phyloP scores from a whole-genome alignment of 2,797 vertebrate species.

The Thaleichthys pacificus region DNA sequence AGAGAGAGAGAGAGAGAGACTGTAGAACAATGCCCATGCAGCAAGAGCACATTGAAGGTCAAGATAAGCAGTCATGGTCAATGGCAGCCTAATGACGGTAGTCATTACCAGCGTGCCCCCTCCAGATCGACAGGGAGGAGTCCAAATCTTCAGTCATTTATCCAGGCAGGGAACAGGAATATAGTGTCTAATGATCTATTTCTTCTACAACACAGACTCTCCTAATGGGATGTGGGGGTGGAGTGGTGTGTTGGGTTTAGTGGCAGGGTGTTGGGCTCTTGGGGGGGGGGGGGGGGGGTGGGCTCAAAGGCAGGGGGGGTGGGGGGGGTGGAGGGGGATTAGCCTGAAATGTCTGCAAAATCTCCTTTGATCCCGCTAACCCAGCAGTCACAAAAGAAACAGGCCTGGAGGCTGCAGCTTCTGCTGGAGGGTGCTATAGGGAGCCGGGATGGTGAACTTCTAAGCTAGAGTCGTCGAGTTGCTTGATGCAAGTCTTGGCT shows the following conservation, averaged over 20 bases:
- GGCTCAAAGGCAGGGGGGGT: too few relatives aligned
- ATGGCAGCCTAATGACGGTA: slow-evolving; percentile 56
- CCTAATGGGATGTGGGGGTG: too few relatives aligned
- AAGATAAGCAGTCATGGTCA: slow-evolving; percentile 55
- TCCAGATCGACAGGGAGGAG: slow-evolving; percentile 47
- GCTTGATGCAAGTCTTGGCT: too few relatives aligned
- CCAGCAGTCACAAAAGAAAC: slow-evolving; percentile 30
- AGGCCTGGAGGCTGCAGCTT: slow-evolving; percentile 49
- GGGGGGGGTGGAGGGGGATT: too few relatives aligned
- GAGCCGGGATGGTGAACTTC: slow-evolving; percentile 18
- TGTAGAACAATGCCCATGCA: neutral
- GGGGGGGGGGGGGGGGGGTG: too few relatives aligned
- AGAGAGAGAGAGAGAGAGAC: neutral
- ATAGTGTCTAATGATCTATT: slow-evolving; percentile 58
- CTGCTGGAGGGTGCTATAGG: slow-evolving; percentile 26
- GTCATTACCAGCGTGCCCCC: slow-evolving; percentile 56
- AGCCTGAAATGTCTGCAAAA: slow-evolving; percentile 39
- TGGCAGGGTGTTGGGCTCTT: too few relatives aligned
- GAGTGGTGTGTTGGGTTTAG: too few relatives aligned
- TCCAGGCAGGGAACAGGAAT: slow-evolving; percentile 54
- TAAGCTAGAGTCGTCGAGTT: too few relatives aligned
- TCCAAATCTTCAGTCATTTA: slow-evolving; percentile 53
- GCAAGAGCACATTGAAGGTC: slow-evolving; percentile 57
- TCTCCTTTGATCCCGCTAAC: slow-evolving; percentile 49
- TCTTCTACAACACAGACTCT: slow-evolving; percentile 36